phyloP scores from a whole-genome alignment of 2,113 vertebrate genomes.

The Thunnus thynnus region DNA sequence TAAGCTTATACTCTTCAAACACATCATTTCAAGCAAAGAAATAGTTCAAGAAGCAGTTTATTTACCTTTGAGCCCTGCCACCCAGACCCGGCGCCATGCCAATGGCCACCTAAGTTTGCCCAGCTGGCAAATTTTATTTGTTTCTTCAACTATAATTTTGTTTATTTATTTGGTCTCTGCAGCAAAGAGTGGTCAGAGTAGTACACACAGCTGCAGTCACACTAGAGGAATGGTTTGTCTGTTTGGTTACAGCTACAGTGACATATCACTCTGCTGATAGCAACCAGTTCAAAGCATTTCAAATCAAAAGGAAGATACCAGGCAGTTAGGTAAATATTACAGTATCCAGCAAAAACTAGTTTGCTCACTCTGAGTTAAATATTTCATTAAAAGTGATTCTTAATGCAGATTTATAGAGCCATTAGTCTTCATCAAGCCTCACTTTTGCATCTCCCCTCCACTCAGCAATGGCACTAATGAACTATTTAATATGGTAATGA shows the following conservation, averaged over 20 bases:
- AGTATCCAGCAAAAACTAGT: not conserved
- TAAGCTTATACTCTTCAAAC: slow-evolving; percentile 38
- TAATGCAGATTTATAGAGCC: too few species aligned
- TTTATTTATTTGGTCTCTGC: slow-evolving; percentile 64
- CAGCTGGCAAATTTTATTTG: slow-evolving; percentile 60
- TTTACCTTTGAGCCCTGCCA: slow-evolving; percentile 45
- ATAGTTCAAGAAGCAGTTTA: slow-evolving; percentile 44
- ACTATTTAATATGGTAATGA: too few species aligned
- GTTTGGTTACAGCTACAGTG: not conserved
- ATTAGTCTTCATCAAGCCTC: too few species aligned
- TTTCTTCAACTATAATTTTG: slow-evolving; percentile 62
- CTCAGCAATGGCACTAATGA: too few species aligned
- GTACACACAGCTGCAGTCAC: slow-evolving; percentile 75
- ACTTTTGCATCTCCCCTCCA: too few species aligned
- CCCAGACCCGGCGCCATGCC: not conserved
- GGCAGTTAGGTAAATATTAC: too few species aligned
- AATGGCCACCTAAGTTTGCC: slow-evolving; percentile 38
- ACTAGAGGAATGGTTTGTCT: slow-evolving; percentile 29
- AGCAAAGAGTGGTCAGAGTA: slow-evolving; percentile 53
- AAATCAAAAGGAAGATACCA: not conserved
- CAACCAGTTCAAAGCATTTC: not conserved
- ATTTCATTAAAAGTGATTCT: too few species aligned
- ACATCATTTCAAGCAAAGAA: slow-evolving; percentile 27
- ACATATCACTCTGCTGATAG: slow-evolving; percentile 1
- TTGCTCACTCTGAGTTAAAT: not conserved